phyloP scores from a whole-genome alignment of 2,888 invertebrate species.

The Polydrusus pterygomalis region DNA sequence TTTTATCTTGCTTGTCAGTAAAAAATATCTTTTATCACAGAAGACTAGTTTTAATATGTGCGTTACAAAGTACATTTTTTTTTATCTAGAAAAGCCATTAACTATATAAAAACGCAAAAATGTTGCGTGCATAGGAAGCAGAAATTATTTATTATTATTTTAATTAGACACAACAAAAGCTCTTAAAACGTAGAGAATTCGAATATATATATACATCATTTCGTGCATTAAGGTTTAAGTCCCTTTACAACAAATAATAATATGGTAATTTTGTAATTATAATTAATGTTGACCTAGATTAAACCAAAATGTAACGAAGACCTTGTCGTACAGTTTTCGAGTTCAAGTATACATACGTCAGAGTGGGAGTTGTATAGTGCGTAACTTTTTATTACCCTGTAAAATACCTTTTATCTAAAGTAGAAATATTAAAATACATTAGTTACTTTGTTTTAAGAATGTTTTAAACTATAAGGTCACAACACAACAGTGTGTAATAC shows the following conservation, averaged over 20 bases:
- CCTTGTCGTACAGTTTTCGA: neutral
- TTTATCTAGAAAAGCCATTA: slow-evolving; percentile 1
- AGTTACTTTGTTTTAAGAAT: no score
- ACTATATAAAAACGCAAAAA: slow-evolving; percentile 9
- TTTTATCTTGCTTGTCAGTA: neutral
- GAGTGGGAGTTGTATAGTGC: no score
- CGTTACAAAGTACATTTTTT: neutral
- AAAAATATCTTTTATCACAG: neutral
- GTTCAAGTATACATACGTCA: no score
- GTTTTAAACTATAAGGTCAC: no score
- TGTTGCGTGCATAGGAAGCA: neutral
- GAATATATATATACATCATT: neutral
- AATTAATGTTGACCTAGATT: neutral
- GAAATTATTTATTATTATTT: slow-evolving; percentile 10
- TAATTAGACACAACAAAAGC: slow-evolving; percentile 6
- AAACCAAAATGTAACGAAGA: neutral
- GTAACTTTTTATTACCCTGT: no score
- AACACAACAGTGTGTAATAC: no score
- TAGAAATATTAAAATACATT: no score
- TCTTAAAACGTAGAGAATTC: neutral
- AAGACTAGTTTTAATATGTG: neutral
- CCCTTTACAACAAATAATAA: neutral
- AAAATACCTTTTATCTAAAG: no score
- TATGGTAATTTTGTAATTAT: slow-evolving; percentile 3
- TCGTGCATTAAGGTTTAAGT: slow-evolving; percentile 4